Evolutionary conservation across 2,888 invertebrate species (phyloP), one percentile per base, ranked within the genome.

Genomic region (Caenorhabditis sp.): DNA sequence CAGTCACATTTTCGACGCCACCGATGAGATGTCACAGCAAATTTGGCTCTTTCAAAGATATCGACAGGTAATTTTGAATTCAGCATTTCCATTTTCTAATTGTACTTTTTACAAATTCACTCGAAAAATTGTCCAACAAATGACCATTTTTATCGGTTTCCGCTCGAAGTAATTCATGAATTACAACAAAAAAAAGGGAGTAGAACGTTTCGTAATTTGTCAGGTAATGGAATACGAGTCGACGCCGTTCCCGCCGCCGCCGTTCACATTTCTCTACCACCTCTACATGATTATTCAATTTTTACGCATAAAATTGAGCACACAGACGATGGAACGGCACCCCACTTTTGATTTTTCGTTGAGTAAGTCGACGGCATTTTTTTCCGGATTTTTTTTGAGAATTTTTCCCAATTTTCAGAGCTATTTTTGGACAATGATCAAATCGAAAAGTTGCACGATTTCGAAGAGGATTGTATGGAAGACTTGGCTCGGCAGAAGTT

Each of bases 1-100:
- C 53, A 80, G 82, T 58, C 80, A 82, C 66, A 91, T 91, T 37
- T 92, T 91, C 86, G 89, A 90, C 50, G 88, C 95, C 92, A 95
- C 97, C 86, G 96, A 96, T 91, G 94, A 95, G 83, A 94, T 95
- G 87, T 95, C 98, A 76, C 95, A 95, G 91, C 95, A 97, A 92
- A 95, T 95, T 90, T 99, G 98, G 98, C 96, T 97, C 94, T 98
- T 96, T 90, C 97, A 98, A 92, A 92, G 98, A 80, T 99, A 97
- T 91, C 94, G 95, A 84, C 89, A 84, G 61, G 81, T 81, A 22
- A 30, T 30, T 30, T 30, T 30, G 30, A 30, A 30, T 30, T 30
- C 27, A 35, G 37, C 26, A 46, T 7, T 7, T 15, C n/a, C n/a
- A n/a, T n/a, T n/a, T n/a, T n/a, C n/a, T n/a, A n/a, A n/a, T n/a